Base-by-base conservation (phyloP, 2,888 invertebrate species). In the Erynnis tages region DNA sequence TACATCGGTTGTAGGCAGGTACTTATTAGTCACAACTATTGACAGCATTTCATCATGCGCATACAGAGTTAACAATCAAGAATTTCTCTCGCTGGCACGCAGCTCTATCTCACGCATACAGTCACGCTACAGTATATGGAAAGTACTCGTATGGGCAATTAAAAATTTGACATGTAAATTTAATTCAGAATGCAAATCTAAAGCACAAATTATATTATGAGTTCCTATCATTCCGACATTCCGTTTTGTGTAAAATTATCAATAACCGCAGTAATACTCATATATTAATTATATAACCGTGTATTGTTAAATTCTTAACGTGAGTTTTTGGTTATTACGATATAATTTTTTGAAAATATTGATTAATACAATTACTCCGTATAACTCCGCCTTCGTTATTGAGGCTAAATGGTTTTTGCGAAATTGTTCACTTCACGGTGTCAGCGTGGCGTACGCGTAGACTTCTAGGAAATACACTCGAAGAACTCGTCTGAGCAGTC, bases 11-110 rank as follows among this genome's bases (percentile, higher is more conserved):
- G n/a, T n/a, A n/a, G n/a, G n/a, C n/a, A n/a, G n/a, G n/a, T n/a
- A n/a, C n/a, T n/a, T n/a, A n/a, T n/a, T n/a, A n/a, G n/a, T n/a
- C n/a, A 14, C 11, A 17, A 4, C 21, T 34, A 34, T 23, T 6
- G 27, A 14, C 46, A 19, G 25, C 27, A 13, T 37, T 37, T 37
- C 27, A 17, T n/a, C 16, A 27, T 14, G 32, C 11, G 13, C 45
- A 44, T 34, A 34, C 14, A 23, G 14, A 45, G 34, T 34, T 45
- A 23, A 45, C 40, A 16, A 16, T 43, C 27, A 27, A 59, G 64
- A 72, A 71, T 79, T 81, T 79, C 79, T 78, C 76, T 63, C 47
- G 56, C 55, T 59, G 66, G 71, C 73, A 78, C 73, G 78, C 73
- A 67, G 63, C 60, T 59, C 48, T 58, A 71, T 70, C 71, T 69